Evolutionary conservation across 2,888 invertebrate species (phyloP), one percentile per base, ranked within the genome.

Genomic region (Melanostoma scalare): DNA sequence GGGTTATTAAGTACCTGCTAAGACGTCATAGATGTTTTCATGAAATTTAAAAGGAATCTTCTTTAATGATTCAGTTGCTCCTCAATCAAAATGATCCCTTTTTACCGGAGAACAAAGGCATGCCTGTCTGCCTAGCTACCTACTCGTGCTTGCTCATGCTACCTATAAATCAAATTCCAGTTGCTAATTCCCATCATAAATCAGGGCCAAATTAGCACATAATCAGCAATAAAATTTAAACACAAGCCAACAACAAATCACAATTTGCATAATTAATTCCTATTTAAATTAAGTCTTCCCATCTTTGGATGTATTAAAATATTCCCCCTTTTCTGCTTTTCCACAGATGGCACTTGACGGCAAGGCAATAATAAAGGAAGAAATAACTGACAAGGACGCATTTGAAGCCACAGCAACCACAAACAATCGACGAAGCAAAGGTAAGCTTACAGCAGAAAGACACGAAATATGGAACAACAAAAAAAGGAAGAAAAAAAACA

Each of bases 361-460:
- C 69, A 93, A 93, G 90, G 89, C 93, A 85, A 93, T 93, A 88
- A 93, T 93, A 87, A 93, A 93, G 90, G 93, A 93, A 89, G 93
- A 93, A 90, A 91, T 91, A 77, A 92, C 92, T 46, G 93, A 93
- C 77, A 93, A 93, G 89, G 93, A 93, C 89, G 89, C 89, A 77
- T 91, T 91, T 85, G 91, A 91, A 87, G 89, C 89, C 46, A 86
- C 90, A 85, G 87, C 89, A 86, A 89, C 88, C 71, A 86, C 86
- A 71, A 86, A 87, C 61, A 86, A 86, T 77, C 87, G 89, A 56
- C 87, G 90, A 56, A 85, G 85, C 71, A 90, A 90, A 88, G 88
- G 90, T 90, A 79, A 86, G 86, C 58, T 52, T 46, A 60, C 38
- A 52, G 44, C 42, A 9, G 42, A 61, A 8, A 44, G 44, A 60